These are phyloP conservation scores for Phalacrocorax aristotelis DNA, from an alignment of 2,113 vertebrate species.

Conservation along the genomic window DNA sequence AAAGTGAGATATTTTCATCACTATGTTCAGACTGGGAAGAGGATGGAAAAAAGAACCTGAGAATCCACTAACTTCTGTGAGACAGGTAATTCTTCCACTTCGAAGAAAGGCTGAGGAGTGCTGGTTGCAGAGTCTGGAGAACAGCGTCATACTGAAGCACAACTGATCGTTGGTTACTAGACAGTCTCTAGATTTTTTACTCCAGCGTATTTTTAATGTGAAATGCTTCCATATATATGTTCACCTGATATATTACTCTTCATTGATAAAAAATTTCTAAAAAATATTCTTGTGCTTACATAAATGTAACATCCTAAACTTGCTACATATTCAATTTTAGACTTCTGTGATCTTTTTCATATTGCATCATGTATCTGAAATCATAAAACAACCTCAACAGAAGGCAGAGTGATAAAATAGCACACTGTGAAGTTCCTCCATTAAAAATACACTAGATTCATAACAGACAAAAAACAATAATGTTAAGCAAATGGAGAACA, in stretches of 20 bases:
- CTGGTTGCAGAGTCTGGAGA: not conserved
- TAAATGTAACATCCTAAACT: not conserved
- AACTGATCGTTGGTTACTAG: not conserved
- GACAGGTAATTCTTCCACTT: not conserved
- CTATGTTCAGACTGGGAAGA: not conserved
- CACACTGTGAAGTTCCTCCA: not conserved
- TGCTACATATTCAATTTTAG: not conserved
- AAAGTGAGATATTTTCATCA: not conserved
- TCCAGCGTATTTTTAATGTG: not conserved
- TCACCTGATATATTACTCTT: not conserved
- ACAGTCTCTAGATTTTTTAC: not conserved
- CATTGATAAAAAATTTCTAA: not conserved
- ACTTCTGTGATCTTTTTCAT: not conserved
- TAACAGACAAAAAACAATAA: not conserved
- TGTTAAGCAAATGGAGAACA: not conserved
- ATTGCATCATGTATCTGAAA: not conserved
- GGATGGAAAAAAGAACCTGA: not conserved
- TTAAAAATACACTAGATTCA: not conserved
- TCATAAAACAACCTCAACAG: not conserved
- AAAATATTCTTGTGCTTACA: not conserved
- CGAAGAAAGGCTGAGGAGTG: not conserved
- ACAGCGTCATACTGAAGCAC: not conserved
- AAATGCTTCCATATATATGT: not conserved
- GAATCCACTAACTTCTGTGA: not conserved
- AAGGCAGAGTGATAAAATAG: not conserved